Percentiles rank a stretch among this genome's conserved stretches.
These are phyloP conservation scores for Cremastinae sp. DNA, from an alignment of 2,888 invertebrate species.

Conservation along the genomic window DNA sequence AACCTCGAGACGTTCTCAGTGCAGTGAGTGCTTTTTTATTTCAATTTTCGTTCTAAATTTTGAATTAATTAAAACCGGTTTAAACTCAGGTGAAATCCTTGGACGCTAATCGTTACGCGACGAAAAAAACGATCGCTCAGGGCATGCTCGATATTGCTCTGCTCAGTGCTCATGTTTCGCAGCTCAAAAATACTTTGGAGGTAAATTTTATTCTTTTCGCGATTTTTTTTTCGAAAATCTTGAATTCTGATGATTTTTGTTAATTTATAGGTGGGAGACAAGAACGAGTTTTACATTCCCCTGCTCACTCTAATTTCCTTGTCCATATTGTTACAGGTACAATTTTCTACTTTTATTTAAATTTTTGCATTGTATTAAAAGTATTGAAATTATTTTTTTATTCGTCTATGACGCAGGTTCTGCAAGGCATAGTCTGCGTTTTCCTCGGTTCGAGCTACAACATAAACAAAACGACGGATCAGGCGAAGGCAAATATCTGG, in stretches of 20 bases:
- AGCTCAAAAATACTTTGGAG: slow-evolving; percentile 92
- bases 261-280: slow-evolving; percentile 84
- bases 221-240: not conserved
- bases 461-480: slow-evolving; percentile 84
- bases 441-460: slow-evolving; percentile 83
- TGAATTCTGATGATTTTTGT: not conserved
- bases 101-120: slow-evolving; percentile 94
- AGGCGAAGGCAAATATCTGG: slow-evolving; percentile 82
- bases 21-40: slow-evolving; percentile 32
- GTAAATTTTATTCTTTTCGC: slow-evolving; percentile 51
- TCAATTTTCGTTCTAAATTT: not conserved
- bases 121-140: slow-evolving; percentile 95
- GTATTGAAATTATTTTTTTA: not conserved
- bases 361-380: slow-evolving; percentile 51
- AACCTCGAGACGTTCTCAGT: slow-evolving; percentile 22
- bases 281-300: slow-evolving; percentile 92
- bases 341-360: not conserved
- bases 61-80: slow-evolving; percentile 1
- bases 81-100: slow-evolving; percentile 82
- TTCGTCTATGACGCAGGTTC: slow-evolving; percentile 79
- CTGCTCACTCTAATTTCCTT: slow-evolving; percentile 90
- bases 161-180: slow-evolving; percentile 93
- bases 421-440: slow-evolving; percentile 84
- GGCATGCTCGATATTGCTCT: slow-evolving; percentile 94
- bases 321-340: slow-evolving; percentile 92